Conservation (phyloP, 2,113 vertebrate species). For the Clarias magur region DNA sequence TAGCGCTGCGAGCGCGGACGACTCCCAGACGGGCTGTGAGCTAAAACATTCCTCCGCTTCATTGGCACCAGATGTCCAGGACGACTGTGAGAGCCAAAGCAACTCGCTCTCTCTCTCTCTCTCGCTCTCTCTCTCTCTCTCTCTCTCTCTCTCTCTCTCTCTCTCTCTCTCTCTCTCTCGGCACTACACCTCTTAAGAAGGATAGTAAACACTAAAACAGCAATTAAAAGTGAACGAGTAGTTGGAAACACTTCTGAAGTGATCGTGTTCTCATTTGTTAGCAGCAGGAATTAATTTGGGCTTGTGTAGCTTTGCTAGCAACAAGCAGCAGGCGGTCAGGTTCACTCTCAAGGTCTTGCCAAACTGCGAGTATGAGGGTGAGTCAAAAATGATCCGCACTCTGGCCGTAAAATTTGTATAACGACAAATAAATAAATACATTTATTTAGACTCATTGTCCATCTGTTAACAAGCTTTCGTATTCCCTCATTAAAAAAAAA, state of each 20-base stretch:
- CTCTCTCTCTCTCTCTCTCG: background rate
- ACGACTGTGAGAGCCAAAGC: constrained; percentile 53
- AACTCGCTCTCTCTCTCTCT: background rate
- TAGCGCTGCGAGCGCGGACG: constrained; percentile 24
- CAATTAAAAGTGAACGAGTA: background rate
- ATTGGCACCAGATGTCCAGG: constrained; percentile 77
- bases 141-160: background rate
- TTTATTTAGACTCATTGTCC: too few species aligned
- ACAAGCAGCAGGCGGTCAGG: background rate
- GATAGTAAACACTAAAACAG: background rate
- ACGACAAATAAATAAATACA: too few species aligned
- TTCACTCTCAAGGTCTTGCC: too few species aligned
- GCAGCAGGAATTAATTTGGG: background rate
- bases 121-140: background rate
- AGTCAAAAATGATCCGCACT: too few species aligned
- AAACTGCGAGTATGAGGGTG: too few species aligned
- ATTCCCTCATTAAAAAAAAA: too few species aligned
- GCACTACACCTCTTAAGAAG: background rate
- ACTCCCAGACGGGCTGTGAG: constrained; percentile 59
- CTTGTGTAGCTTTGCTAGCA: background rate
- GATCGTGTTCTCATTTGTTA: background rate
- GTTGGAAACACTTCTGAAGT: background rate
- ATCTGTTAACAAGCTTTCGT: too few species aligned
- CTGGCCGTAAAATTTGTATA: too few species aligned
- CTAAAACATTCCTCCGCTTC: constrained; percentile 73